Conservation (phyloP, 2,888 invertebrate species). For the Cabera pusaria region DNA sequence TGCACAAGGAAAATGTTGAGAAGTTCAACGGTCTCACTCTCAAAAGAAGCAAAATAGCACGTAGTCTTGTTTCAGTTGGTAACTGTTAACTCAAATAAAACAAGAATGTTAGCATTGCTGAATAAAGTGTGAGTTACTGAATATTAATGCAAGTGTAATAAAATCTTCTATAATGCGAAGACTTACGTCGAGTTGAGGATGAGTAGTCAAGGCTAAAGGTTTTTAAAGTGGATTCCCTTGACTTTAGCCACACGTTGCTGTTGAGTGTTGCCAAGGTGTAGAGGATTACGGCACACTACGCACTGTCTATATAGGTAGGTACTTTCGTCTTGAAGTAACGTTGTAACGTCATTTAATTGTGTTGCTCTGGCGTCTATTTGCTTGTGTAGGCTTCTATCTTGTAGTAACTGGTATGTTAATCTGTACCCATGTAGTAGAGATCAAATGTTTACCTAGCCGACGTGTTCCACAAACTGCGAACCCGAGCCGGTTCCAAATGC, state of each 20-base stretch:
- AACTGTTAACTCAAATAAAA: no score
- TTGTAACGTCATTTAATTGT: constrained; percentile 6
- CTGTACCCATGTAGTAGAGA: constrained; percentile 22
- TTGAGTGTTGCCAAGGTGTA: constrained; percentile 1
- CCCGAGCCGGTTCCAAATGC: constrained; percentile 6
- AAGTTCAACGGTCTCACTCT: constrained; percentile 3
- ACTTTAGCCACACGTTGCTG: background rate
- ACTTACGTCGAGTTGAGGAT: constrained; percentile 2
- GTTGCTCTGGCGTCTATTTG: constrained; percentile 14
- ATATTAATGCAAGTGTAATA: background rate
- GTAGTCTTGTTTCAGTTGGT: no score
- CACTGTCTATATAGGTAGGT: background rate
- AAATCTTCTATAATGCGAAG: background rate
- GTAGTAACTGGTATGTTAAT: no score
- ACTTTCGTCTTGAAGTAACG: no score
- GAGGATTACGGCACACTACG: background rate
- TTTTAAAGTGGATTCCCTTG: constrained; percentile 6
- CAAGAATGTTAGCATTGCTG: no score
- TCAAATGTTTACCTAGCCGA: constrained; percentile 25
- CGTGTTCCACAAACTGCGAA: constrained; percentile 21
- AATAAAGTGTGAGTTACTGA: no score
- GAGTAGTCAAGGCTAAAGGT: constrained; percentile 4
- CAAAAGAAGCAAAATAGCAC: no score
- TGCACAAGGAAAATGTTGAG: constrained; percentile 22
- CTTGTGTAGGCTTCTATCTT: constrained; percentile 11